Evolutionary conservation across 2,797 vertebrate species (phyloP), one percentile per base, ranked within the genome.

Genomic region (Eurystomus glaucurus): DNA sequence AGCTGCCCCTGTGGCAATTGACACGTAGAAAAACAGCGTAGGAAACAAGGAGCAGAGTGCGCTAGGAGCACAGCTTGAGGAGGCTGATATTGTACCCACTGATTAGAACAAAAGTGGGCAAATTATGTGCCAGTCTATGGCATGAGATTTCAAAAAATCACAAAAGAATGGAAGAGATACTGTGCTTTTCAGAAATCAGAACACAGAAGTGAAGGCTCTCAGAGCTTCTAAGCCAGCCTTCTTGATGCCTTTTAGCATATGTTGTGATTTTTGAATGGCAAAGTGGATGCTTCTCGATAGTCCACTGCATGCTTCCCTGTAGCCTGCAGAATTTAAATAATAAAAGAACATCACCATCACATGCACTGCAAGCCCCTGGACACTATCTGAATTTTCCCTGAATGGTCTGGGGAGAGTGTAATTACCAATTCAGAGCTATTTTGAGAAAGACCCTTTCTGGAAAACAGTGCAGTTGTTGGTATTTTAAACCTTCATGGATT

Each of bases 371-470:
- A 17, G 15, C 46, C 62, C 16, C 35, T 91, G n/a, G 21, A 26
- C 6, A 17, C 6, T 25, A 4, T 66, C 54, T 70, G 33, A 91
- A 46, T 78, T 85, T 94, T 89, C 13, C 37, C 20, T 70, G 45
- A 4, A 19, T 64, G 31, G 17, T 41, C 10, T 78, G 41, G 13
- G 31, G 5, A 81, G 23, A n/a, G n/a, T 31, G 4, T 84, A 76
- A 58, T 93, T 84, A 31, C 22, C 14, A 41, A 88, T 94, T 90
- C 64, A 79, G 23, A 92, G 23, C 19, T 61, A 6, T 39, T 86
- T 58, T 28, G 14, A 9, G 52, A 58, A 48, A 35, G 11, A 90
- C n/a, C 6, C 11, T 72, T 71, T 65, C 45, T 84, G 20, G 65
- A 84, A 85, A 78, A 69, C 7, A 22, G 13, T 11, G 12, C 0